Percentiles rank a stretch among this genome's conserved stretches.
Conservation (phyloP, 2,888 invertebrate species). For the Drosophila barbarae region DNA sequence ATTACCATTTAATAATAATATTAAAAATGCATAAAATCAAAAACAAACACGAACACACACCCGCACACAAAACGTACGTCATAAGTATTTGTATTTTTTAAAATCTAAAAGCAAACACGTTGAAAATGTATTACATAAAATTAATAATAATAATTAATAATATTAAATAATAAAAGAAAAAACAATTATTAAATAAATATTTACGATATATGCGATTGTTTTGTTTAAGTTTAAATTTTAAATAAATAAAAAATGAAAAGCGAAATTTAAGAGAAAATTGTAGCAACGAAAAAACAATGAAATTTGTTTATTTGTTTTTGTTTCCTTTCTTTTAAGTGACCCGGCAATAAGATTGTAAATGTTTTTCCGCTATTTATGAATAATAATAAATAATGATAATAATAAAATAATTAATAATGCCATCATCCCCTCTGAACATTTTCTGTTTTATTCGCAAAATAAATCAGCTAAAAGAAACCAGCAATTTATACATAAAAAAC, state of each 20-base stretch:
- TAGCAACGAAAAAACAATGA: conserved; percentile 28
- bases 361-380: conserved; percentile 66
- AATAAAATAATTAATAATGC: conserved; percentile 29
- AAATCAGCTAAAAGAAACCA: conserved; percentile 30
- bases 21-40: conserved; percentile 32
- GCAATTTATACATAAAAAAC: conserved; percentile 46
- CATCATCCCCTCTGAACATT: conserved; percentile 23
- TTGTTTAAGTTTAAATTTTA: conserved; percentile 70
- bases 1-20: conserved; percentile 64
- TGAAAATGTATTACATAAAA: conserved; percentile 72
- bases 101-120: conserved; percentile 56
- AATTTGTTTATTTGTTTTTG: conserved; percentile 41
- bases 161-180: conserved; percentile 39
- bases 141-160: conserved; percentile 48
- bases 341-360: conserved; percentile 76
- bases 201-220: conserved; percentile 67
- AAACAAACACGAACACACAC: conserved; percentile 27
- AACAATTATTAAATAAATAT: conserved; percentile 46
- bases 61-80: conserved; percentile 23
- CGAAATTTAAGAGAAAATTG: conserved; percentile 25
- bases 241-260: conserved; percentile 38
- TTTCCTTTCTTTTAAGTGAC: conserved; percentile 53
- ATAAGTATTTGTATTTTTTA: conserved; percentile 69
- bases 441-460: conserved; percentile 39
- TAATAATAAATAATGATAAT: conserved; percentile 27